Conservation (phyloP, 2,113 vertebrate species). For the Motacilla alba region DNA sequence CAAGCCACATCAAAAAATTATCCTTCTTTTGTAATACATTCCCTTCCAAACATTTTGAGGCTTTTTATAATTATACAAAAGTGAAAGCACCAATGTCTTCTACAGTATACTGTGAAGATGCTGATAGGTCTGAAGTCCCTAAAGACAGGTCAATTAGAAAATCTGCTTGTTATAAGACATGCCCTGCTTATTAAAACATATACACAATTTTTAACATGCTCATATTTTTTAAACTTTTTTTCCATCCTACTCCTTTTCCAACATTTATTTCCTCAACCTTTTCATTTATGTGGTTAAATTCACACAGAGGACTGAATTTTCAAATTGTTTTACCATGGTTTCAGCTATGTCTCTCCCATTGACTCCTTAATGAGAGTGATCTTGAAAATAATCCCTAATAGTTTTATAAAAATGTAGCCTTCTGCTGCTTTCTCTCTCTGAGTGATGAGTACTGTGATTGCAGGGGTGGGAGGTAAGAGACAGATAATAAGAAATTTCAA, state of each 20-base stretch:
- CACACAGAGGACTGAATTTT: background rate
- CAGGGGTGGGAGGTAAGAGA: slow-evolving; percentile 39
- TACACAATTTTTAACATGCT: background rate
- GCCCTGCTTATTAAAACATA: background rate
- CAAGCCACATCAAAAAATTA: background rate
- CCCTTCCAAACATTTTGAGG: background rate
- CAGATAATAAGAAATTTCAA: slow-evolving; percentile 38
- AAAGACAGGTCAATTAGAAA: background rate
- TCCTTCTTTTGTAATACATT: background rate
- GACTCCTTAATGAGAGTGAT: slow-evolving; percentile 13
- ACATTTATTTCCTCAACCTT: background rate
- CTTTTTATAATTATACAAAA: background rate
- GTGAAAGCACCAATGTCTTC: background rate
- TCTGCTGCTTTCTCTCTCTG: background rate
- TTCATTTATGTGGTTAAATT: background rate
- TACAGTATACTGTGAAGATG: background rate
- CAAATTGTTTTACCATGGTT: background rate
- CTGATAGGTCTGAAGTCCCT: background rate
- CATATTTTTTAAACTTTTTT: background rate
- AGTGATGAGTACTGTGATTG: slow-evolving; percentile 23
- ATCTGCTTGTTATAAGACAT: background rate
- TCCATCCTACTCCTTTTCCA: background rate
- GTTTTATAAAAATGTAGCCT: background rate
- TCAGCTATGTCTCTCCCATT: background rate
- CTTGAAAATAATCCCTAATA: background rate